These are phyloP conservation scores for Steinernema carpocapsae DNA, from an alignment of 2,888 invertebrate species.

Conservation along the genomic window DNA sequence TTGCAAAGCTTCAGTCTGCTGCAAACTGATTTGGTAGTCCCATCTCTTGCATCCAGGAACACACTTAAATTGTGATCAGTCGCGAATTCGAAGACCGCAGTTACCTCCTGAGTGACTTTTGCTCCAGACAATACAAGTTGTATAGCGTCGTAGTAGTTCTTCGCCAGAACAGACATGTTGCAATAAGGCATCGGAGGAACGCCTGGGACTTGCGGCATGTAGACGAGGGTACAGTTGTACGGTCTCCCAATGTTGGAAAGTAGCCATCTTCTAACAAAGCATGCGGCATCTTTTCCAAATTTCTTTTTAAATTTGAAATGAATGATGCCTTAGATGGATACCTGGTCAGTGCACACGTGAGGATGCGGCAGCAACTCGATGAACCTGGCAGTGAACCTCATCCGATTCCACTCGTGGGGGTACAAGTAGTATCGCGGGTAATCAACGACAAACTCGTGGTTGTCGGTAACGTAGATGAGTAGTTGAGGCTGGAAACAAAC, in stretches of 20 bases:
- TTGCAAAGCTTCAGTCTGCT: constrained; percentile 54
- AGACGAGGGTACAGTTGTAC: constrained; percentile 64
- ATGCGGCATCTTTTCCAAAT: constrained; percentile 57
- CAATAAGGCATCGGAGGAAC: constrained; percentile 45
- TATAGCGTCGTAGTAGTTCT: constrained; percentile 59
- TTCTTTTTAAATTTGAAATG: constrained; percentile 37
- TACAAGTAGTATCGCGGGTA: constrained; percentile 65
- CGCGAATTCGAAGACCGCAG: background rate
- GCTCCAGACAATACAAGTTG: constrained; percentile 63
- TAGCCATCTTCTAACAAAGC: constrained; percentile 64
- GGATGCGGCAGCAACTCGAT: constrained; percentile 51
- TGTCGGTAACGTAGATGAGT: constrained; percentile 65
- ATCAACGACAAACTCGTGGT: constrained; percentile 62
- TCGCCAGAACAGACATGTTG: constrained; percentile 53
- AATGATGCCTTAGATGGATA: constrained; percentile 15
- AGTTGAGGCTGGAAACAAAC: constrained; percentile 54
- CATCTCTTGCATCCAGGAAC: constrained; percentile 59
- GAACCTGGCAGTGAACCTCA: constrained; percentile 53
- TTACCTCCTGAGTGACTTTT: constrained; percentile 55
- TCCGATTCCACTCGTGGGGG: constrained; percentile 64
- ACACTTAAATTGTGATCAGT: constrained; percentile 42
- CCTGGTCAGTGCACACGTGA: constrained; percentile 48
- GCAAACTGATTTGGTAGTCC: constrained; percentile 62
- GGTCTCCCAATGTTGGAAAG: constrained; percentile 59
- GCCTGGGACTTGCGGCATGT: constrained; percentile 41